A percentile compares a stretch with the other conserved stretches of the same genome.
Evolutionary conservation across 2,888 invertebrate genomes (phyloP).

Genomic region (Hypselothyrea guttata): DNA sequence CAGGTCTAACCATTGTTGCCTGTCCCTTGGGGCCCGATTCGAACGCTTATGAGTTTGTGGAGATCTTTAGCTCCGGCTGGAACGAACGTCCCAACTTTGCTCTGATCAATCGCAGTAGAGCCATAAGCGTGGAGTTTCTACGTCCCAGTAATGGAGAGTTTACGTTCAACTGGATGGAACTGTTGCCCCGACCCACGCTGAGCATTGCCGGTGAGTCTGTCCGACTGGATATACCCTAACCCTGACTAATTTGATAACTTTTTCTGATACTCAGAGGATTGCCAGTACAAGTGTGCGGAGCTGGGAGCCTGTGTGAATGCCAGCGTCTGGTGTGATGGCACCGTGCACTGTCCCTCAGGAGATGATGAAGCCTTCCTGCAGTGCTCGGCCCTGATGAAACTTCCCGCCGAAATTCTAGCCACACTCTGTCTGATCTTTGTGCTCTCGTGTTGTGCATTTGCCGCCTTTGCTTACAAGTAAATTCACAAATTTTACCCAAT

Average conservation of each 20-base stretch:
- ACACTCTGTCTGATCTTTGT: conserved; percentile 83
- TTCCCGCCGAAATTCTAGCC: conserved; percentile 89
- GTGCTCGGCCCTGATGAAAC: conserved; percentile 89
- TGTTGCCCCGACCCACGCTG: conserved; percentile 84
- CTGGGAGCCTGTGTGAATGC: conserved; percentile 91
- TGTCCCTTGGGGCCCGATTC: conserved; percentile 85
- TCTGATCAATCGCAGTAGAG: conserved; percentile 85
- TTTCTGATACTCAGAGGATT: conserved; percentile 86
- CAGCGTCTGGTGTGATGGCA: conserved; percentile 91
- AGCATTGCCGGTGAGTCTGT: conserved; percentile 80
- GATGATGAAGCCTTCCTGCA: conserved; percentile 91
- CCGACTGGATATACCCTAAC: too few species aligned
- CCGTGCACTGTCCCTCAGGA: conserved; percentile 90
- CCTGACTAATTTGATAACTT: too few species aligned
- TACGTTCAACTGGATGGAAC: conserved; percentile 91
- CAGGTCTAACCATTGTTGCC: conserved; percentile 83
- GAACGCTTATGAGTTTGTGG: conserved; percentile 86
- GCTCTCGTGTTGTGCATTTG: conserved; percentile 83
- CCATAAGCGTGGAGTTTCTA: conserved; percentile 90
- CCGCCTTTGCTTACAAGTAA: conserved; percentile 84
- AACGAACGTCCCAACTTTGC: conserved; percentile 84
- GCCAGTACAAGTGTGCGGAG: conserved; percentile 89
- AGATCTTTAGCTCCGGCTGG: conserved; percentile 94
- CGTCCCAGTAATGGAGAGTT: conserved; percentile 89
- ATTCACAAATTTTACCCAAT: too few species aligned